Evolutionary conservation across 2,797 vertebrate species (phyloP), one percentile per base, ranked within the genome.

Genomic region (Mormyrus proboscirostris): DNA sequence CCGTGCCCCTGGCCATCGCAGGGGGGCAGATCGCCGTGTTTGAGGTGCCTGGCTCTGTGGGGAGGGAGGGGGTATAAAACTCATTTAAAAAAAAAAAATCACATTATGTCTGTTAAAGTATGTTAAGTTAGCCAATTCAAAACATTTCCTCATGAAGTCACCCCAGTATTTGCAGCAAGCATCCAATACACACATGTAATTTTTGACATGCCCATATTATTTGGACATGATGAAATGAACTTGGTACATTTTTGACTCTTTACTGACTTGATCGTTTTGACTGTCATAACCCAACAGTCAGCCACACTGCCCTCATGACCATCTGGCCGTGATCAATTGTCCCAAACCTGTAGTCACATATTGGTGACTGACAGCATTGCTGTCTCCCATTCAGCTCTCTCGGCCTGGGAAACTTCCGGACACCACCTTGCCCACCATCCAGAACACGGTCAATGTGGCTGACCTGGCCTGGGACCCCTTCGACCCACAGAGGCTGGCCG

Each of bases 401-500:
- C 96, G 96, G 91, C 95, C 97, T 0, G 98, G 98, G 55, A 97
- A 96, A 73, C 94, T 98, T 14, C 96, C 97, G 0, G 97, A 99
- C 89, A 84, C 92, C 0, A 92, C 95, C 0, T 0, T 97, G 87
- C 97, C 97, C 91, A 99, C 98, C 41, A 94, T 99, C 92, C 97
- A 99, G 93, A 99, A 99, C 0, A 93, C 97, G 0, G 92, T 93
- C 0, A 97, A 95, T 0, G 97, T 98, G 89, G 96, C 95, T 0
- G 98, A 99, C 92, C 95, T 99, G 85, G 94, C 92, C 79, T 99
- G 98, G 98, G 98, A 99, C 92, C 98, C 98, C 16, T 99, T 99
- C 0, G 91, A 99, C 92, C 92, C 94, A 0, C 91, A 89, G 86
- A 95, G 93, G 88, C 96, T 99, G 0, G 97, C 96, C 22, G 97